These are phyloP conservation scores for Mionectes macconnelli DNA, from an alignment of 2,113 vertebrate species.

Conservation along the genomic window DNA sequence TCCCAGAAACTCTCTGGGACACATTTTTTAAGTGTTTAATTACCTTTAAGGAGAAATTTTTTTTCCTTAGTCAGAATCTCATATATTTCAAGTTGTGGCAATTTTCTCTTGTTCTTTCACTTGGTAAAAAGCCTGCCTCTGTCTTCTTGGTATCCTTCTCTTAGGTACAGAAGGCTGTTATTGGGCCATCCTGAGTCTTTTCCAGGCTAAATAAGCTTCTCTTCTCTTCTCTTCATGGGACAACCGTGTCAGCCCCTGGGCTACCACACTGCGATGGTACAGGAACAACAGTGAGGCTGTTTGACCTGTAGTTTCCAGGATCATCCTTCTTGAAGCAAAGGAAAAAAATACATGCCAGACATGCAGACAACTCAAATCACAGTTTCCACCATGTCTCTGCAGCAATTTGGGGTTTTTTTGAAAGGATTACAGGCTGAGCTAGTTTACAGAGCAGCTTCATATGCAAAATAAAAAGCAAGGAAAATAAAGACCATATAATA, in stretches of 20 bases:
- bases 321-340: neutral
- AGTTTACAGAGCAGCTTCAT: neutral
- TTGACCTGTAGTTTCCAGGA: neutral
- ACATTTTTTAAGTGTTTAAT: neutral
- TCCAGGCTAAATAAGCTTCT: neutral
- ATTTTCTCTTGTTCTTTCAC: neutral
- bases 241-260: neutral
- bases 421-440: neutral
- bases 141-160: neutral
- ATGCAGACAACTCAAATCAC: neutral
- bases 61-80: neutral
- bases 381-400: neutral
- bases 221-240: neutral
- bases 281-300: neutral
- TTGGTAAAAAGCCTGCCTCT: neutral
- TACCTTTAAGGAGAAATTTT: neutral
- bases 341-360: neutral
- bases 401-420: neutral
- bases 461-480: neutral
- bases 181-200: neutral
- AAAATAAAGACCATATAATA: neutral
- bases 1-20: neutral
- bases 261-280: neutral
- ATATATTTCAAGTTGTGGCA: neutral
- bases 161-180: neutral